These are phyloP conservation scores for Bambusicola thoracicus DNA, from an alignment of 2,113 vertebrate species.

Conservation along the genomic window DNA sequence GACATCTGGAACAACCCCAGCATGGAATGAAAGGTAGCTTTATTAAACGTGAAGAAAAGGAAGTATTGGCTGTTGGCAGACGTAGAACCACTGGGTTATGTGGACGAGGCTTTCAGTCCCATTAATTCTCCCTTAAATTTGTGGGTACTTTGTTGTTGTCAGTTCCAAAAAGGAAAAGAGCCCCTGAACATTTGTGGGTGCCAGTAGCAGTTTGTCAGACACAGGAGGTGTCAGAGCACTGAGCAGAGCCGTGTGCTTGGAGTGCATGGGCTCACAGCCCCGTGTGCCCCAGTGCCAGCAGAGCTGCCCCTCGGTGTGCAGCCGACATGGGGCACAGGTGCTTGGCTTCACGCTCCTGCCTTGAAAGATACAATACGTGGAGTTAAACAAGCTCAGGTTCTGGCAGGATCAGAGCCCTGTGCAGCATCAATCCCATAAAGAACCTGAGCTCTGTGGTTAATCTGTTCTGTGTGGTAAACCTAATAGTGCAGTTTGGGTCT, in stretches of 20 bases:
- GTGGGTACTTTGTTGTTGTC: background rate
- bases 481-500: slow-evolving; percentile 61
- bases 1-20: slow-evolving; percentile 62
- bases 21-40: slow-evolving; percentile 70
- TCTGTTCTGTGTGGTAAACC: slow-evolving; percentile 45
- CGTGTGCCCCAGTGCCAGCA: background rate
- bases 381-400: background rate
- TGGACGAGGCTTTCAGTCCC: background rate
- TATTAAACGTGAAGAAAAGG: slow-evolving; percentile 15
- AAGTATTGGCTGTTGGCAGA: slow-evolving; percentile 56
- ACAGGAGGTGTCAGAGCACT: background rate
- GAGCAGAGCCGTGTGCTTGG: background rate
- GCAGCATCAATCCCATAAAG: slow-evolving; percentile 25
- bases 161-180: background rate
- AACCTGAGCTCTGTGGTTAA: slow-evolving; percentile 48
- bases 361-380: background rate
- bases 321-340: background rate
- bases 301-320: background rate
- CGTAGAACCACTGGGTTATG: slow-evolving; percentile 38
- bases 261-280: background rate
- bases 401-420: background rate
- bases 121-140: background rate
- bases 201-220: background rate
- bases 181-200: background rate
- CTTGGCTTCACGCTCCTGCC: background rate